Percentiles rank a stretch among this genome's conserved stretches.
Evolutionary conservation across 2,113 vertebrate species (phyloP).

Genomic region (Myotis brandtii): DNA sequence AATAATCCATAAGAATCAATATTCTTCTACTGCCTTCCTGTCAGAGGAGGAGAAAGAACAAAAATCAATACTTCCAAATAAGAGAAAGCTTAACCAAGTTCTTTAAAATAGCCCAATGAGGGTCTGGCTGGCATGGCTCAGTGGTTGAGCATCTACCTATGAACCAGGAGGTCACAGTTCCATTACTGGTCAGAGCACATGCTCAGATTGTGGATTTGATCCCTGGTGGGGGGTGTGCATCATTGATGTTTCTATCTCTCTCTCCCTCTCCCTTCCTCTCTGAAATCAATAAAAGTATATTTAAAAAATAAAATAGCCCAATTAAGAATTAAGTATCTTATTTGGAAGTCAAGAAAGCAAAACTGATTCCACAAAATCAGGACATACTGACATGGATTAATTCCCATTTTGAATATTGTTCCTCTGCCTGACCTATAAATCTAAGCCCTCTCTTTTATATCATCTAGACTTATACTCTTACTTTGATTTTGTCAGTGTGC

Average conservation of each 20-base stretch:
- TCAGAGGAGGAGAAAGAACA: not conserved
- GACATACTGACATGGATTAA: not conserved
- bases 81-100: not conserved
- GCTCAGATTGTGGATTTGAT: no score
- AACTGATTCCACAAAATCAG: slow-evolving; percentile 26
- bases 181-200: no score
- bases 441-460: not conserved
- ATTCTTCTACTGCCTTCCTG: not conserved
- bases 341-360: slow-evolving; percentile 23
- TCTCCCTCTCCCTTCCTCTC: no score
- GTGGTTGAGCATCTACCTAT: no score
- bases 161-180: no score
- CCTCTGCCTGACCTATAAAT: not conserved
- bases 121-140: no score
- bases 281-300: no score
- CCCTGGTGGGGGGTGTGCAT: no score
- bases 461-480: not conserved
- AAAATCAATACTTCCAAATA: not conserved
- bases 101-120: not conserved
- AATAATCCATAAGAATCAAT: not conserved
- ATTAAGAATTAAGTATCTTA: not conserved
- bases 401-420: not conserved
- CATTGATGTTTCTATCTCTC: no score
- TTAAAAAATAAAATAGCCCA: not conserved
- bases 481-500: not conserved